Percentiles rank a stretch among this genome's conserved stretches.
Evolutionary conservation across 2,888 invertebrate genomes (phyloP).

Genomic region (Eupsilia transversa): DNA sequence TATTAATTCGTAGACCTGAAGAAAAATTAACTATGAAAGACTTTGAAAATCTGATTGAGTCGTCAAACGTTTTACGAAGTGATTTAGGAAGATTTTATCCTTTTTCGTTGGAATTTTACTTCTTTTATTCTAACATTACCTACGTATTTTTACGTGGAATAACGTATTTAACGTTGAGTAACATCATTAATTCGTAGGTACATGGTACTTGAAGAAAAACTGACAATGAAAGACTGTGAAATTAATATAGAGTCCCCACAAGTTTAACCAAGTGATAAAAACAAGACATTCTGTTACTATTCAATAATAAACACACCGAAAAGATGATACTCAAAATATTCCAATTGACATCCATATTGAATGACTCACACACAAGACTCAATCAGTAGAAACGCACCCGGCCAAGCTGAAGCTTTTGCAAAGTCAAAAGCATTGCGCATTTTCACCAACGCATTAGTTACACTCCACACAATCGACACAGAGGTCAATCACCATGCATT

Average conservation of each 20-base stretch:
- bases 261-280: neutral
- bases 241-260: neutral
- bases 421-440: conserved; percentile 84
- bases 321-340: conserved; percentile 44
- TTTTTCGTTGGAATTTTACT: too few relatives aligned
- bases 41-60: neutral
- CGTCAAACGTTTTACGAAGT: neutral
- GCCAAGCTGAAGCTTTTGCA: conserved; percentile 79
- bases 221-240: neutral
- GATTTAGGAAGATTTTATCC: neutral
- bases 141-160: neutral
- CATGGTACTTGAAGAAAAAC: neutral
- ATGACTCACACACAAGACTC: conserved; percentile 17
- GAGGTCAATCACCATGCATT: conserved; percentile 87
- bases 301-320: conserved; percentile 8
- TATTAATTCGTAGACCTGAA: neutral
- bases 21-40: neutral
- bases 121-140: too few relatives aligned
- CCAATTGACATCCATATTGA: conserved; percentile 48
- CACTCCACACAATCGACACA: conserved; percentile 68
- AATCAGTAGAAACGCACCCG: conserved; percentile 75
- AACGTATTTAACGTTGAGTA: neutral
- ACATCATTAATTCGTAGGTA: neutral
- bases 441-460: conserved; percentile 81
- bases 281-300: neutral